A percentile compares a stretch with the other conserved stretches of the same genome.
These are phyloP conservation scores for Prunella fulvescens DNA, from an alignment of 2,113 vertebrate genomes.

Conservation along the genomic window DNA sequence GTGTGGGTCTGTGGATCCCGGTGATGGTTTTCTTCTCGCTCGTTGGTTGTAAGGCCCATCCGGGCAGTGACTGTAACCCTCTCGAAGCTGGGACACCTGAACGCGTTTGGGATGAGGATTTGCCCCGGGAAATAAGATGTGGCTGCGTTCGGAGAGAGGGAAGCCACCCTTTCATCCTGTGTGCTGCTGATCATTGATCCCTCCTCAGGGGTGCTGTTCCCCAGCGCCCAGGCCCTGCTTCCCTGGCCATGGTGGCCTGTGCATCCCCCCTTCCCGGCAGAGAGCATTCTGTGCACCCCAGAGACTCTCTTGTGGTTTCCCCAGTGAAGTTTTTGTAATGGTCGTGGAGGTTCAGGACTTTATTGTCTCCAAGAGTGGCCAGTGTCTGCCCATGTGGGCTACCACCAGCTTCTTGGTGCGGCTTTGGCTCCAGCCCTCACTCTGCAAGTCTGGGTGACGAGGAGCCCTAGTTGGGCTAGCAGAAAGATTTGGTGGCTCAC, in stretches of 20 bases:
- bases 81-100: neutral
- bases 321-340: neutral
- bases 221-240: neutral
- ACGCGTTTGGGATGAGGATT: neutral
- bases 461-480: neutral
- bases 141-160: neutral
- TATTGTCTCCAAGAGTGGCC: neutral
- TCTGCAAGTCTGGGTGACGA: neutral
- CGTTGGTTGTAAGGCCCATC: neutral
- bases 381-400: neutral
- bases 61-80: neutral
- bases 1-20: neutral
- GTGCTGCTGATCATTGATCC: neutral
- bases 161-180: neutral
- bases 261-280: neutral
- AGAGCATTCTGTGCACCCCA: neutral
- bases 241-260: neutral
- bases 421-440: rapidly evolving
- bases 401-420: rapidly evolving
- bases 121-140: neutral
- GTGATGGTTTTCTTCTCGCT: neutral
- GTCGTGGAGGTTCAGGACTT: neutral
- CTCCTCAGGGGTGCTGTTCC: neutral
- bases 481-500: neutral
- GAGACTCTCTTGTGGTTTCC: neutral